Evolutionary conservation across 2,797 vertebrate genomes (phyloP).

Genomic region (Cercopithecus neglectus): DNA sequence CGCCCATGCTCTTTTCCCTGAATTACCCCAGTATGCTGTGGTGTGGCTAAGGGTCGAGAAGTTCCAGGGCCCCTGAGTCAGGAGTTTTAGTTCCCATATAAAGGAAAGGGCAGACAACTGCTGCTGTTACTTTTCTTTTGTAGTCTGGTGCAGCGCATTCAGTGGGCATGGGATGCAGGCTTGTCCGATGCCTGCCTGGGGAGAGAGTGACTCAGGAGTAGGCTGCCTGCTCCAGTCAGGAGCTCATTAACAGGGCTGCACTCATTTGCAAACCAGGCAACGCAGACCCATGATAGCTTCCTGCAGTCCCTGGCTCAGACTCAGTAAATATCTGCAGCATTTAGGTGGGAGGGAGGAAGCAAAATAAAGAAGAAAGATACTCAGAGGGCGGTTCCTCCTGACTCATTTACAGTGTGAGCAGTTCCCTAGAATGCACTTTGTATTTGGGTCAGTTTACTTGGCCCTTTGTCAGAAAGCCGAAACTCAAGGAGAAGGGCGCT

Average conservation of each 20-base stretch:
- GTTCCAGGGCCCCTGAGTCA: background rate
- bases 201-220: background rate
- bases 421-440: background rate
- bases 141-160: background rate
- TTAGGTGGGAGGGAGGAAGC: background rate
- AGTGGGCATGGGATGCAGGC: rapidly evolving
- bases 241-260: background rate
- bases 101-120: background rate
- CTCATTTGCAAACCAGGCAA: background rate
- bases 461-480: background rate
- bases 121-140: background rate
- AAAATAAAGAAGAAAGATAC: background rate
- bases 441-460: background rate
- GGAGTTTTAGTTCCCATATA: background rate
- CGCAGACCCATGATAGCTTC: background rate
- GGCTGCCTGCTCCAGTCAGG: background rate
- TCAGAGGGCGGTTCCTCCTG: background rate
- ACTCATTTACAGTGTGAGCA: background rate
- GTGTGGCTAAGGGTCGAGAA: background rate
- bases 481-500: background rate
- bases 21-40: background rate
- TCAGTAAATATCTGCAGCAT: background rate
- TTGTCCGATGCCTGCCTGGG: background rate
- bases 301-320: background rate
- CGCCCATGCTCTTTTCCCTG: background rate